phyloP scores from a whole-genome alignment of 2,113 vertebrate species.

The Tetrao urogallus region DNA sequence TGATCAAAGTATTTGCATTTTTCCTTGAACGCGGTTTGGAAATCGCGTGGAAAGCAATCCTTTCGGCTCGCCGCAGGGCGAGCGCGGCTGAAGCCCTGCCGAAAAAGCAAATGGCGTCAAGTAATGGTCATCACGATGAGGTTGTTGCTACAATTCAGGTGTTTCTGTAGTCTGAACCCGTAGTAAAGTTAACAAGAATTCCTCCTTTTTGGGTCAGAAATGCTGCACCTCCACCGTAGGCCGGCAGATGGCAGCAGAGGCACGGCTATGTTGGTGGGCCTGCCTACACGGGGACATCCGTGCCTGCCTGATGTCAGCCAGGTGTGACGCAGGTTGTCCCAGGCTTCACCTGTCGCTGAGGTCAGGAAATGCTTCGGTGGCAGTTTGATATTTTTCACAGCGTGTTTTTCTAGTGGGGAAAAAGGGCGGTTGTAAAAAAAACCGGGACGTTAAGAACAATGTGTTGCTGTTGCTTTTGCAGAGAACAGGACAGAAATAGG shows the following conservation, averaged over 20 bases:
- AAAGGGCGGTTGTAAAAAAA: background rate
- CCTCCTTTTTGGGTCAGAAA: accelerated
- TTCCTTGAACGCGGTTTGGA: no score
- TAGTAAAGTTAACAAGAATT: accelerated
- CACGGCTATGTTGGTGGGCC: background rate
- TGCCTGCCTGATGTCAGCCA: background rate
- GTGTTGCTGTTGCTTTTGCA: background rate
- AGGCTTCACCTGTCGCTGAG: background rate
- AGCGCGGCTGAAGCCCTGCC: background rate
- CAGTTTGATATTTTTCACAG: background rate
- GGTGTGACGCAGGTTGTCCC: background rate
- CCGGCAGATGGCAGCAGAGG: conserved; percentile 60
- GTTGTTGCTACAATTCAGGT: accelerated
- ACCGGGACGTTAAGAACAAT: background rate
- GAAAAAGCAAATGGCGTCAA: background rate
- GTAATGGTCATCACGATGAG: accelerated
- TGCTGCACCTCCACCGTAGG: background rate
- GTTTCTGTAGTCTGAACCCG: background rate
- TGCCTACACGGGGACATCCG: background rate
- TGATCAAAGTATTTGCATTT: accelerated
- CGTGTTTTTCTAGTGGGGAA: background rate
- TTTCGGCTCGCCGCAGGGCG: accelerated
- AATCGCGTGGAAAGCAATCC: accelerated
- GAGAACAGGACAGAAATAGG: background rate
- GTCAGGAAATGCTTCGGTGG: background rate